These are phyloP conservation scores for Plodia interpunctella DNA, from an alignment of 1,140 invertebrate species.

Conservation along the genomic window DNA sequence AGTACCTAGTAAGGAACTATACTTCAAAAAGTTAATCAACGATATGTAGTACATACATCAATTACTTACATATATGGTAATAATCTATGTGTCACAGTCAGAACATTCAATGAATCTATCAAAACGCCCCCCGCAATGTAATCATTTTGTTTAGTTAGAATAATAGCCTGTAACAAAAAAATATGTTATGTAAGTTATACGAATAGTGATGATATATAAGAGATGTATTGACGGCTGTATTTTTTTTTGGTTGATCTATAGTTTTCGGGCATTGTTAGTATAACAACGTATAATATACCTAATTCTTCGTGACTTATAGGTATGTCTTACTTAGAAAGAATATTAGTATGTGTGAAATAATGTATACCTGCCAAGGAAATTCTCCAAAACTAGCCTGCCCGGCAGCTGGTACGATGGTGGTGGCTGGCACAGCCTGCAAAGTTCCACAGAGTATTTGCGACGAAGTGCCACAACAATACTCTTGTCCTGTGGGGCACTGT, in stretches of 20 bases:
- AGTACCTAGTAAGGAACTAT: too few species aligned
- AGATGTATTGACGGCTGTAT: too few species aligned
- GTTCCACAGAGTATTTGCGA: slow-evolving; percentile 39
- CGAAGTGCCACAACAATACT: slow-evolving; percentile 65
- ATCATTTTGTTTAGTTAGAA: slow-evolving; percentile 74
- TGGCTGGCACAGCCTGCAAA: slow-evolving; percentile 54
- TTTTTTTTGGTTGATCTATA: too few species aligned
- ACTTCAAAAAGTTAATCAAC: too few species aligned
- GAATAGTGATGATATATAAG: too few species aligned
- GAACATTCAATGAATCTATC: slow-evolving; percentile 79
- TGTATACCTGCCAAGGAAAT: slow-evolving; percentile 76
- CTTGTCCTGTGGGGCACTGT: slow-evolving; percentile 63
- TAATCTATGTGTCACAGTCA: slow-evolving; percentile 84
- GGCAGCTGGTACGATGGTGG: slow-evolving; percentile 41
- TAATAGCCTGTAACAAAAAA: slow-evolving; percentile 56
- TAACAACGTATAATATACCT: too few species aligned
- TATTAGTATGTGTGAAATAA: background rate
- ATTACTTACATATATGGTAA: slow-evolving; percentile 77
- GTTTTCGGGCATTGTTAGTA: too few species aligned
- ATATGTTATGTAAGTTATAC: too few species aligned
- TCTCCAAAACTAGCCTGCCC: slow-evolving; percentile 78
- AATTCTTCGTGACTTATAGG: too few species aligned
- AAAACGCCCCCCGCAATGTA: slow-evolving; percentile 84
- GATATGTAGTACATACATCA: too few species aligned
- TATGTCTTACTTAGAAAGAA: too few species aligned